Conservation (phyloP, 2,113 vertebrate species). For the Seriola dumerili region DNA sequence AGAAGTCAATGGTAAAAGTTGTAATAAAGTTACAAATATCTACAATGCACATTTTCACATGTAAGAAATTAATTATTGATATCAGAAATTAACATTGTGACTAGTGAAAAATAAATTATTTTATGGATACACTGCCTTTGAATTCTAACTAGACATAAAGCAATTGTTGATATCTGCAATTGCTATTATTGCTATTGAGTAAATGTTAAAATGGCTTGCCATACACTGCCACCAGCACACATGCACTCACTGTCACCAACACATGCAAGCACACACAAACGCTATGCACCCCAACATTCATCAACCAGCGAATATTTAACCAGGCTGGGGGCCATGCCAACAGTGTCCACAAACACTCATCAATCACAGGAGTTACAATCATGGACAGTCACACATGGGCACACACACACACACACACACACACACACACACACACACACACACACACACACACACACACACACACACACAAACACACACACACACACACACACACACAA, state of each 20-base stretch:
- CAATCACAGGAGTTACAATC: slow-evolving; percentile 64
- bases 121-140: background rate
- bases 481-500: slow-evolving; percentile 6
- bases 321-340: slow-evolving; percentile 58
- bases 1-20: background rate
- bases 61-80: background rate
- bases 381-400: background rate
- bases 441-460: background rate
- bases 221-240: background rate
- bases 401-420: slow-evolving; percentile 16
- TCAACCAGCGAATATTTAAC: slow-evolving; percentile 64
- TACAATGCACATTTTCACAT: background rate
- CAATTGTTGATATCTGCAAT: background rate
- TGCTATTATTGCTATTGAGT: too few relatives aligned
- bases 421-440: background rate
- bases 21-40: background rate
- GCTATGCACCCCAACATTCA: slow-evolving; percentile 36
- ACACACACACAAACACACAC: slow-evolving; percentile 2
- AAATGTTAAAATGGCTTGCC: too few relatives aligned
- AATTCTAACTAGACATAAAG: background rate
- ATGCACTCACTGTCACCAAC: background rate
- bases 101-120: background rate
- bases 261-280: slow-evolving; percentile 32
- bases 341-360: slow-evolving; percentile 72
- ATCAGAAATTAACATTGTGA: background rate